phyloP scores from a whole-genome alignment of 2,888 invertebrate species.

The Eilema caniola region DNA sequence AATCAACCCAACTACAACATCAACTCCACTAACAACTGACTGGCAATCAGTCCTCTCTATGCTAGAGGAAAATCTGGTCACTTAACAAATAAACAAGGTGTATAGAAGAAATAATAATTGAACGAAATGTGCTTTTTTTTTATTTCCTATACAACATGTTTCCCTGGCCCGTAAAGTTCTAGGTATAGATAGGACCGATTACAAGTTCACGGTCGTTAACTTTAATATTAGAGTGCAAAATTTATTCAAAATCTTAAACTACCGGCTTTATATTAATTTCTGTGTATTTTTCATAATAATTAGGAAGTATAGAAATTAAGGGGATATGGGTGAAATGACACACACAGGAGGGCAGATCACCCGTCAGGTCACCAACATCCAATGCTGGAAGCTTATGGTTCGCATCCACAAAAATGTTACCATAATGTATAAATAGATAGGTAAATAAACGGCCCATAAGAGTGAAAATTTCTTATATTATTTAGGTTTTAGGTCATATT shows the following conservation, averaged over 20 bases:
- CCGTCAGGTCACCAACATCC: too few species aligned
- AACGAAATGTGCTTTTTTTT: too few species aligned
- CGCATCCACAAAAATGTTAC: neutral
- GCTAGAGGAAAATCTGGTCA: too few species aligned
- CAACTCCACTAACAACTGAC: slow-evolving; percentile 41
- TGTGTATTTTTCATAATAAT: slow-evolving; percentile 9
- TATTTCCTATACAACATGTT: neutral
- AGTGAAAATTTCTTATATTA: slow-evolving; percentile 5
- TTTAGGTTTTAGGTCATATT: slow-evolving; percentile 3
- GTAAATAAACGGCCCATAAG: slow-evolving; percentile 11
- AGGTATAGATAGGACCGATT: too few species aligned
- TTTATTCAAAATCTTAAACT: slow-evolving; percentile 57
- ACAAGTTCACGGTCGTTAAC: slow-evolving; percentile 14
- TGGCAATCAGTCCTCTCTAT: too few species aligned
- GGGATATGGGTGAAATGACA: too few species aligned
- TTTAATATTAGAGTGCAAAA: slow-evolving; percentile 70
- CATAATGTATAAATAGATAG: neutral
- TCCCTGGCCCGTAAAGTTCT: too few species aligned
- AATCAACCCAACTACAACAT: slow-evolving; percentile 69
- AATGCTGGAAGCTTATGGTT: neutral
- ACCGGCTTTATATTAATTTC: slow-evolving; percentile 22
- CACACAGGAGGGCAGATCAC: too few species aligned
- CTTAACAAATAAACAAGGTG: too few species aligned
- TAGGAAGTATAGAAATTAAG: too few species aligned
- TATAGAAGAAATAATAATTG: too few species aligned